Conservation (phyloP, 2,888 invertebrate genomes). For the Tyria jacobaeae region DNA sequence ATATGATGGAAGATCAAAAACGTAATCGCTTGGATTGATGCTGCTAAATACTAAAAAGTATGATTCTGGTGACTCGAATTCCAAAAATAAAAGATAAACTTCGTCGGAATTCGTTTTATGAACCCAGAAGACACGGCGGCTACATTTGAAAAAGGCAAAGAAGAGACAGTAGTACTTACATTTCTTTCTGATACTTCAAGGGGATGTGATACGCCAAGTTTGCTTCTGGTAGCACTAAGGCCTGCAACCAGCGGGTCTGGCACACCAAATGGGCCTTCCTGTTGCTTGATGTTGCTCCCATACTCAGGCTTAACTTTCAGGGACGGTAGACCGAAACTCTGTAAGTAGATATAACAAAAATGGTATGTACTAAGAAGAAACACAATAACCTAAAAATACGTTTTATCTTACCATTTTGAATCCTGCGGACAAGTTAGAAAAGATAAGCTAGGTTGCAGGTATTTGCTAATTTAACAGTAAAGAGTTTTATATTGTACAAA, state of each 20-base stretch:
- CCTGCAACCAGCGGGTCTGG: slow-evolving; percentile 88
- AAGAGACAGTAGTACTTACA: slow-evolving; percentile 79
- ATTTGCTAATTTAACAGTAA: background rate
- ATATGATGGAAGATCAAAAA: too few species aligned
- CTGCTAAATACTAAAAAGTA: too few species aligned
- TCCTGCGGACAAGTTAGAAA: slow-evolving; percentile 4
- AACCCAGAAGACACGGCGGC: too few species aligned
- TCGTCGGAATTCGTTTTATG: too few species aligned
- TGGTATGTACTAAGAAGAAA: background rate
- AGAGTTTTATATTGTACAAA: background rate
- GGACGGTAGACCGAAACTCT: slow-evolving; percentile 90
- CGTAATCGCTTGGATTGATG: too few species aligned
- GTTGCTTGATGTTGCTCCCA: slow-evolving; percentile 71
- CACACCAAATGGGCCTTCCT: slow-evolving; percentile 88
- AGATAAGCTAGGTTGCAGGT: slow-evolving; percentile 1
- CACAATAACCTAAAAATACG: slow-evolving; percentile 3
- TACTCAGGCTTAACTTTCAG: slow-evolving; percentile 86
- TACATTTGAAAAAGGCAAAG: background rate
- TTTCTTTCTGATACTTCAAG: slow-evolving; percentile 89
- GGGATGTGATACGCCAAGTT: slow-evolving; percentile 88
- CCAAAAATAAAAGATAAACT: too few species aligned
- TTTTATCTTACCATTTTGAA: slow-evolving; percentile 47
- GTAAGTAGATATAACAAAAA: slow-evolving; percentile 49
- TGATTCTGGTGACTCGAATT: too few species aligned
- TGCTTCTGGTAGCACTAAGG: slow-evolving; percentile 81